A percentile compares a stretch with the other conserved stretches of the same genome.
These are phyloP conservation scores for Neoitamus cyanurus DNA, from an alignment of 2,888 invertebrate species.

Conservation along the genomic window DNA sequence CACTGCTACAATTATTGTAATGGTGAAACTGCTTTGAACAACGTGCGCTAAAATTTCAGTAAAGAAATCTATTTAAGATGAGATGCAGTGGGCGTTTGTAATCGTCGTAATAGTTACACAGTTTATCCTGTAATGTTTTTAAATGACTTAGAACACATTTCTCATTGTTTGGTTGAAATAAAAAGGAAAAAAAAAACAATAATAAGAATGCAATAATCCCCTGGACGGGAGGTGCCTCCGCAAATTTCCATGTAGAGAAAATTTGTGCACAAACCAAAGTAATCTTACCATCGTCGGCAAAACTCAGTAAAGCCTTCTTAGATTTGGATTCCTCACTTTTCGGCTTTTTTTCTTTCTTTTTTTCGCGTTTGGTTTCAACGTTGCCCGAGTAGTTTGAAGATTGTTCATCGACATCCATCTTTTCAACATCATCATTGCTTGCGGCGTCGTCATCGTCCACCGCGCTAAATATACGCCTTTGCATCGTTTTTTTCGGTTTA, in stretches of 20 bases:
- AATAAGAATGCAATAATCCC: not conserved
- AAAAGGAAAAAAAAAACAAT: not conserved
- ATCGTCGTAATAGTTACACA: too few species aligned
- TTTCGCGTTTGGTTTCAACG: constrained; percentile 52
- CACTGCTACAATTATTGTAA: too few species aligned
- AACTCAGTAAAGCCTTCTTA: constrained; percentile 77
- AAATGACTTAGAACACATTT: too few species aligned
- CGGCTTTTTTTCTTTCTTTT: constrained; percentile 55
- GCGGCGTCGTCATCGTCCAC: constrained; percentile 75
- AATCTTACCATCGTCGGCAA: constrained; percentile 76
- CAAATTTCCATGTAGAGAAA: not conserved
- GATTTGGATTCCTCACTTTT: constrained; percentile 66
- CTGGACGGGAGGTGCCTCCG: not conserved
- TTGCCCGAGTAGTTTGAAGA: constrained; percentile 54
- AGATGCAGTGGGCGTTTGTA: too few species aligned
- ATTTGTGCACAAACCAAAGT: not conserved
- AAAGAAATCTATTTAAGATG: too few species aligned
- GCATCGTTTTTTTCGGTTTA: constrained; percentile 87
- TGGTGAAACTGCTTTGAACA: too few species aligned
- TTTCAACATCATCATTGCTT: constrained; percentile 66
- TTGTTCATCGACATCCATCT: constrained; percentile 63
- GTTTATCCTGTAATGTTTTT: too few species aligned
- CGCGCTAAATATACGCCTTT: constrained; percentile 78
- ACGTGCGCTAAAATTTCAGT: too few species aligned
- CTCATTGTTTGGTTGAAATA: too few species aligned